A percentile compares a stretch with the other conserved stretches of the same genome.
These are phyloP conservation scores for Coleophora deauratella DNA, from an alignment of 2,888 invertebrate species.

Conservation along the genomic window DNA sequence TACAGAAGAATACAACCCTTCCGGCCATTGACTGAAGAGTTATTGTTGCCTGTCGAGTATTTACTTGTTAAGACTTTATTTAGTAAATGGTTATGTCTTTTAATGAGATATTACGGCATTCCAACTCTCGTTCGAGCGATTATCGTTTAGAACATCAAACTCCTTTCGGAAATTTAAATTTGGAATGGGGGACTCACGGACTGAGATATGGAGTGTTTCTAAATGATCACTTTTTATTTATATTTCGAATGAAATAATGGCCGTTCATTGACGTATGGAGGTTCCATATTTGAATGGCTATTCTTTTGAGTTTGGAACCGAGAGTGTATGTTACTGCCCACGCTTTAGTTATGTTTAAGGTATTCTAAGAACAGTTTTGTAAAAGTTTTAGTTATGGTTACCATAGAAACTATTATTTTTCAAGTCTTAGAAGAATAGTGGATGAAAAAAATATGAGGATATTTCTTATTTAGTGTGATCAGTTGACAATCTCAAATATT, in stretches of 20 bases:
- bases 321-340: slow-evolving; percentile 9
- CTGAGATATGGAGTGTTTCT: slow-evolving; percentile 60
- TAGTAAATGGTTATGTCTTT: slow-evolving; percentile 36
- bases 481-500: too few species aligned
- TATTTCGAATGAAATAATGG: slow-evolving; percentile 56
- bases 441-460: too few species aligned
- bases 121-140: slow-evolving; percentile 49
- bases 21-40: slow-evolving; percentile 27
- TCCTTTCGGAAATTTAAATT: slow-evolving; percentile 68
- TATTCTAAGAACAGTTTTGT: too few species aligned
- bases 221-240: slow-evolving; percentile 54
- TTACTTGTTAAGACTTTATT: slow-evolving; percentile 36
- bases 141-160: slow-evolving; percentile 63
- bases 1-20: slow-evolving; percentile 32
- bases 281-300: slow-evolving; percentile 31
- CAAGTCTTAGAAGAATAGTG: too few species aligned
- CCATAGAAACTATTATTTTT: too few species aligned
- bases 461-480: too few species aligned
- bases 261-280: slow-evolving; percentile 39
- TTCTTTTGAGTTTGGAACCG: slow-evolving; percentile 25
- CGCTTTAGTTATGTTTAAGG: background rate
- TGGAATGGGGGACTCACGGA: slow-evolving; percentile 49
- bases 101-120: slow-evolving; percentile 67
- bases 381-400: too few species aligned
- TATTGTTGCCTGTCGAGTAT: slow-evolving; percentile 32